phyloP scores from a whole-genome alignment of 2,113 vertebrate species.

The Zosterops japonicus region DNA sequence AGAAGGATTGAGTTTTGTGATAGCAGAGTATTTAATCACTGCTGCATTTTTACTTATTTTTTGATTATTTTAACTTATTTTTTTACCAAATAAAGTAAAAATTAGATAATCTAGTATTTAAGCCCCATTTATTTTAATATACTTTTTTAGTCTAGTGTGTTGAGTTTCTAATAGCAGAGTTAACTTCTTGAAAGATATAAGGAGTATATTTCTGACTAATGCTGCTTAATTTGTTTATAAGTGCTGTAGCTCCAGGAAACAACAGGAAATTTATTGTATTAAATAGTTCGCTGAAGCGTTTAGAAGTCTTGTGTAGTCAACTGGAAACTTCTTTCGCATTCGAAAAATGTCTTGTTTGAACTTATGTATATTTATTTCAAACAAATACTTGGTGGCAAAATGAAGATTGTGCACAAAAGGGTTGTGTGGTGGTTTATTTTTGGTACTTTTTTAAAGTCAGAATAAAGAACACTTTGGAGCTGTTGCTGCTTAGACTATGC shows the following conservation, averaged over 20 bases:
- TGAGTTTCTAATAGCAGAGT: background rate
- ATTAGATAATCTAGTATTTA: background rate
- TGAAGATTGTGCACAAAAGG: background rate
- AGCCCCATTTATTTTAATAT: background rate
- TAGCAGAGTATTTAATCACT: background rate
- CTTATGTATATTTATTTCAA: conserved; percentile 1
- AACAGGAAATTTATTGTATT: background rate
- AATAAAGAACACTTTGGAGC: background rate
- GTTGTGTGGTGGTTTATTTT: background rate
- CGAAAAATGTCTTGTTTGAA: background rate
- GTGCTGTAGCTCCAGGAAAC: background rate
- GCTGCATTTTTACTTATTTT: background rate
- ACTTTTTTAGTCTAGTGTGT: background rate
- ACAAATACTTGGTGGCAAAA: background rate
- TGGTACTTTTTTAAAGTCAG: background rate
- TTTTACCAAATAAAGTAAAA: background rate
- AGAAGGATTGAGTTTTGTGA: background rate
- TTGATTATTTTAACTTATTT: background rate
- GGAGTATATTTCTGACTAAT: background rate
- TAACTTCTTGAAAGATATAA: background rate
- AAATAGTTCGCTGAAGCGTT: background rate
- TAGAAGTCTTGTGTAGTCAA: background rate
- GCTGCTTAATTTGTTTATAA: background rate
- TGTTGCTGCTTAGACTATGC: background rate
- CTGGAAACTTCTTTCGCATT: background rate